Base-by-base conservation (phyloP, 2,888 invertebrate genomes). In the Agriopis aurantiaria region DNA sequence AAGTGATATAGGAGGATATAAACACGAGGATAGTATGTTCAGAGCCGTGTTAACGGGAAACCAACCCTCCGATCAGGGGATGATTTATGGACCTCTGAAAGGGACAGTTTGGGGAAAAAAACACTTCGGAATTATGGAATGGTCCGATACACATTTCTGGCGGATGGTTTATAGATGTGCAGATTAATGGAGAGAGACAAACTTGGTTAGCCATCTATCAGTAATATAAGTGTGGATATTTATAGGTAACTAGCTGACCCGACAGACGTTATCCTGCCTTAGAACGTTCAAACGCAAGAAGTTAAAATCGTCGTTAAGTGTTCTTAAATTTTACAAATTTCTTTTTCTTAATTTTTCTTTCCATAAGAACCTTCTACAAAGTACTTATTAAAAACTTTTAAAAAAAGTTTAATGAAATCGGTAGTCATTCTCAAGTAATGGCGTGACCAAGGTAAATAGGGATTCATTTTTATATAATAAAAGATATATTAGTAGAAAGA, bases 71-170 rank as follows among this genome's bases (percentile, higher is more conserved):
- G 77, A 82, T 77, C 77, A 71, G 55, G 71, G 74, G 75, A 82
- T 86, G 85, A 86, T 85, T 86, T 84, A 86, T 84, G 78, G 72
- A 75, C 62, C 76, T 65, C 80, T 82, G 78, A 73, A 77, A 77
- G 80, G 78, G 82, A 83, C 78, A 79, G 80, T 74, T 72, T 73
- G 76, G 75, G 73, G 75, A 83, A 83, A 84, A 68, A 76, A 82
- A 84, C 80, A 79, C 80, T 81, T 74, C 73, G 60, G 69, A 70
- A 70, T 74, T 75, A 74, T 74, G 74, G 72, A 73, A 75, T 74
- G 74, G 77, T 75, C 68, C 77, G 77, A 83, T 81, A 82, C 74
- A 82, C 76, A 81, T 79, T 78, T 74, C 65, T 65, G 57, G 62
- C 72, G 78, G 78, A 68, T 78, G 78, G 75, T 80, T 84, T 80